phyloP scores from a whole-genome alignment of 2,888 invertebrate species.

The Hylaea fasciaria region DNA sequence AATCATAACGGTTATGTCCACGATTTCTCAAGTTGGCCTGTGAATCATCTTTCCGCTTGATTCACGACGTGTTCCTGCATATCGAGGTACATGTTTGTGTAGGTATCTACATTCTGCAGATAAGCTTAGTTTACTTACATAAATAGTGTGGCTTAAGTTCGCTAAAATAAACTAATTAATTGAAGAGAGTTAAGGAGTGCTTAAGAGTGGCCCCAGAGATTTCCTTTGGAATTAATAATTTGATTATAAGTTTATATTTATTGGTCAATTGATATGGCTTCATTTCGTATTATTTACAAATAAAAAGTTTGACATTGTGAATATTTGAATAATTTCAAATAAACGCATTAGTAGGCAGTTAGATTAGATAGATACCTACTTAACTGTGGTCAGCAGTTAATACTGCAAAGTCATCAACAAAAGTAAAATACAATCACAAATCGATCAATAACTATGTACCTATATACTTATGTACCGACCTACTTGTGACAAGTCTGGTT shows the following conservation, averaged over 20 bases:
- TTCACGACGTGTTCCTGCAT: constrained; percentile 55
- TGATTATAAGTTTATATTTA: background rate
- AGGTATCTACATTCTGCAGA: constrained; percentile 38
- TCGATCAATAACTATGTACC: too few relatives aligned
- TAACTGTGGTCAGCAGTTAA: background rate
- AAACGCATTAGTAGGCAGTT: too few relatives aligned
- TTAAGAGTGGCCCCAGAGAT: constrained; percentile 14
- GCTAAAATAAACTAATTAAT: constrained; percentile 40
- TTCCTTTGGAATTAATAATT: background rate
- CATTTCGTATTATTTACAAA: background rate
- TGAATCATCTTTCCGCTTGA: constrained; percentile 82
- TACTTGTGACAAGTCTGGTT: too few relatives aligned
- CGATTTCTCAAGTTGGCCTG: constrained; percentile 64
- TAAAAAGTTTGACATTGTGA: background rate
- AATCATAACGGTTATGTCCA: constrained; percentile 77
- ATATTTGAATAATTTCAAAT: background rate
- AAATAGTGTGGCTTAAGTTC: constrained; percentile 44
- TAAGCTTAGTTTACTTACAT: constrained; percentile 50
- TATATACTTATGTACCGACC: too few relatives aligned
- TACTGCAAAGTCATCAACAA: background rate
- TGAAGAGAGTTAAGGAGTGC: constrained; percentile 29
- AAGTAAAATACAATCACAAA: too few relatives aligned
- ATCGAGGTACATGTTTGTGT: constrained; percentile 17
- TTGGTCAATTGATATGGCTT: background rate
- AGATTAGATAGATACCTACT: too few relatives aligned